Evolutionary conservation across 1,140 invertebrate genomes (phyloP), one percentile per base, ranked within the genome.

Genomic region (Caenorhabditis remanei): DNA sequence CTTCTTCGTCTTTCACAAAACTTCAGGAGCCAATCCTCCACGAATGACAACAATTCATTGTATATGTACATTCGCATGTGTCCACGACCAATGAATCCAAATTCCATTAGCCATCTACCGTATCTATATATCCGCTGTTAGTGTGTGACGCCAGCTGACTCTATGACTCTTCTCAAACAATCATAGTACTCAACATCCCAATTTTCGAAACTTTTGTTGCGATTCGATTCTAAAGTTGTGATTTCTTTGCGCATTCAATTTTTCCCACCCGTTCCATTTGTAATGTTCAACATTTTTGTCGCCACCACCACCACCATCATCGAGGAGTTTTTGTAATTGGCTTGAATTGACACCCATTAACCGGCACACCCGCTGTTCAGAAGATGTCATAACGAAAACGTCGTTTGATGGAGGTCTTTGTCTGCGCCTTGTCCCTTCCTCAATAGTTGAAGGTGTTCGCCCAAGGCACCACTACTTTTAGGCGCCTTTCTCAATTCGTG

Each of bases 261-360:
- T 21, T n/a, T 24, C 65, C 71, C 40, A 46, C n/a, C 71, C 71
- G 71, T 79, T 48, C 67, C 13, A 46, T 79, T 79, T 11, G 11
- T 16, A 43, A 71, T 71, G 65, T 71, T 71, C 65, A 46, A 71
- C 63, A 65, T 19, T 71, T 63, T 50, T 79, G 71, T 79, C 71
- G 46, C 13, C 71, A 50, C 11, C 46, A 79, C 32, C 24, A 32
- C 21, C 63, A 32, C 32, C 50, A 53, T 53, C 50, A 32, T 13
- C 8, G 19, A 79, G 65, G 61, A 21, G 71, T 79, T 79, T 79
- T 79, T 79, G 71, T 79, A 79, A 79, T 79, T 79, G 71, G 71
- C 71, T 79, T 79, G 71, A 79, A 79, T 79, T 79, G 71, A 79
- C 71, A 79, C 71, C 67, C 71, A 79, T 79, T 79, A 79, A 79